Base-by-base conservation (phyloP, 2,113 vertebrate species). In the Sylvilagus bachmani region DNA sequence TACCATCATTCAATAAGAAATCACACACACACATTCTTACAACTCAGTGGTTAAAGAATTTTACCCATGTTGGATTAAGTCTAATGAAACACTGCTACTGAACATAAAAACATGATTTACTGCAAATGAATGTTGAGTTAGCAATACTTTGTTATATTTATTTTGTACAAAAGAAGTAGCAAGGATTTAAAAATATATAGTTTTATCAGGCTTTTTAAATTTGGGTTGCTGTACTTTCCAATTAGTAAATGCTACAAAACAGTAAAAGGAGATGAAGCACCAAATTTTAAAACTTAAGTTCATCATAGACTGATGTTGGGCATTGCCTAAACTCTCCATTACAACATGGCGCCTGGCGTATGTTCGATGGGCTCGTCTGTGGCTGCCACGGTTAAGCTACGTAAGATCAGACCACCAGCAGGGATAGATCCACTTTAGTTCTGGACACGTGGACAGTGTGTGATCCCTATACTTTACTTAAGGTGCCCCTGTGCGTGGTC, bases 131-230 rank as follows among this genome's bases (percentile, higher is more conserved):
- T 38, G 31, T 31, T 51, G 53, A 49, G 6, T 83, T 84, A 29
- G 22, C 9, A 61, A 78, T 51, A 90, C 5, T 58, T 75, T 83
- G 61, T 51, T 86, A 16, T 10, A 83, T 67, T 73, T 83, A 83
- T 10, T 70, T 24, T 25, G 27, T 10, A 19, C 25, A 66, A 10
- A 64, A 66, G 17, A 87, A 84, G 10, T 61, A 33, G 62, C 66
- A 89, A 80, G 19, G n/a, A 69, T 58, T 58, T 51, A 74, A 88
- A 89, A 91, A 70, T 74, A 67, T 22, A 36, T 4, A 53, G 44
- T 89, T 85, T 91, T 74, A 9, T n/a, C 69, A 85, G 38, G 25
- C 16, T 91, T 71, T 53, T 88, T 75, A 58, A 80, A 77, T 90
- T 73, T 13, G 44, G 3, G 84, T 3, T 85, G 67, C 11, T 19